Evolutionary conservation across 2,888 invertebrate species (phyloP), one percentile per base, ranked within the genome.

Genomic region (Synergus itoensis): DNA sequence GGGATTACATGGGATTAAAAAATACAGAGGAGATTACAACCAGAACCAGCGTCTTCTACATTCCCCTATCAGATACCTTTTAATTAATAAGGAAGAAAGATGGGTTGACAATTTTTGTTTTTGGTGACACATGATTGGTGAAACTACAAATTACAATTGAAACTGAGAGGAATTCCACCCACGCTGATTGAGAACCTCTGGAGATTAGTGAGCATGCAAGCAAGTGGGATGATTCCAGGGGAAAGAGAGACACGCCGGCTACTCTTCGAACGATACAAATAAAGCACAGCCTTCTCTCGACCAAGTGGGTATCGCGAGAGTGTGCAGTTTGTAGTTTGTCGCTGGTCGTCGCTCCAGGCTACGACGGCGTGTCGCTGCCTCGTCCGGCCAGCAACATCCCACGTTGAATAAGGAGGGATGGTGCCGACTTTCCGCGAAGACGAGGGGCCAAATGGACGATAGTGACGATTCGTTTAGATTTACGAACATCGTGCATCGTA

Each of bases 301-400:
- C 83, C 84, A 85, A 83, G 83, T 82, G 82, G 80, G 77, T 82
- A 83, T 86, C 84, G 86, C 86, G 86, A 85, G 85, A 86, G 84
- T 86, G 87, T 88, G 89, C 87, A 89, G 88, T 88, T 89, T 88
- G 87, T 87, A 88, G 87, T 88, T 89, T 88, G 88, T 89, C 88
- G 87, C 86, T 85, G 86, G 83, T 87, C 87, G 85, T 88, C 86
- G 88, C 88, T 87, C 86, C 86, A 86, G 88, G 88, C 88, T 88
- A 87, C 88, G 89, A 90, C 90, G 92, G 90, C 89, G 91, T 92
- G 91, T 82, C 85, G 87, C 86, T 86, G 87, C 87, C 86, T 86
- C 86, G 88, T 88, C 87, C 88, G 87, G 86, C 87, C 88, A 84
- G 86, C 89, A 88, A 89, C 88, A 89, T 88, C 89, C 87, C 88